phyloP scores from a whole-genome alignment of 1,140 invertebrate genomes.

The Anoplolepis gracilipes region DNA sequence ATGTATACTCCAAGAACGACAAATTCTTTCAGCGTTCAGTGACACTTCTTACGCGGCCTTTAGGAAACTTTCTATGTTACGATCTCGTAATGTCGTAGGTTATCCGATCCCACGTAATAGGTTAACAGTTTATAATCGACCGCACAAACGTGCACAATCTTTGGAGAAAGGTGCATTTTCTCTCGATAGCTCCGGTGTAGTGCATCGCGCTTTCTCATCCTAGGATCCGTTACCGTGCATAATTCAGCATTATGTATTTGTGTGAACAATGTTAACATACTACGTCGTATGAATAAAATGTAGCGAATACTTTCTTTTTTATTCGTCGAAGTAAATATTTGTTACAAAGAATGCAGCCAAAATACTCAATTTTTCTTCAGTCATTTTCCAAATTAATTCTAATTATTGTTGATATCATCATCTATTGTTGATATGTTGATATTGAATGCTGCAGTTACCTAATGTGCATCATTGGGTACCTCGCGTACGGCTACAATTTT shows the following conservation, averaged over 20 bases:
- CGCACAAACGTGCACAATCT: slow-evolving; percentile 54
- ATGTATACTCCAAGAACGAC: background rate
- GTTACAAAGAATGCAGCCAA: too few relatives aligned
- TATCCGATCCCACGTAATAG: slow-evolving; percentile 77
- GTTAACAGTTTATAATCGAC: slow-evolving; percentile 77
- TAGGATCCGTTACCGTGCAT: background rate
- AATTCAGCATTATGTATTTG: slow-evolving; percentile 7
- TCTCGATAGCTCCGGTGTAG: background rate
- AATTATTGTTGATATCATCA: too few relatives aligned
- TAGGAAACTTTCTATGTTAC: slow-evolving; percentile 76
- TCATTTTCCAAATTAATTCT: too few relatives aligned
- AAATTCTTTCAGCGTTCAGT: background rate
- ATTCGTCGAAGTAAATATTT: background rate
- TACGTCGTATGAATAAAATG: background rate
- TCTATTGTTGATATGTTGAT: too few relatives aligned
- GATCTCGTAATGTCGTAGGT: slow-evolving; percentile 73
- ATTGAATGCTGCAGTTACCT: too few relatives aligned
- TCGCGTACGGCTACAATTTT: too few relatives aligned
- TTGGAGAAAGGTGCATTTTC: slow-evolving; percentile 64
- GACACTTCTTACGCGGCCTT: slow-evolving; percentile 46
- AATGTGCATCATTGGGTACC: too few relatives aligned
- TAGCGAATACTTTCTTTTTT: background rate
- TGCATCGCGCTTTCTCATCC: slow-evolving; percentile 50
- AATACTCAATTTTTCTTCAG: too few relatives aligned
- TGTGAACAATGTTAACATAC: slow-evolving; percentile 2